phyloP scores from a whole-genome alignment of 2,888 invertebrate species.

The Cylindroiulus punctatus region DNA sequence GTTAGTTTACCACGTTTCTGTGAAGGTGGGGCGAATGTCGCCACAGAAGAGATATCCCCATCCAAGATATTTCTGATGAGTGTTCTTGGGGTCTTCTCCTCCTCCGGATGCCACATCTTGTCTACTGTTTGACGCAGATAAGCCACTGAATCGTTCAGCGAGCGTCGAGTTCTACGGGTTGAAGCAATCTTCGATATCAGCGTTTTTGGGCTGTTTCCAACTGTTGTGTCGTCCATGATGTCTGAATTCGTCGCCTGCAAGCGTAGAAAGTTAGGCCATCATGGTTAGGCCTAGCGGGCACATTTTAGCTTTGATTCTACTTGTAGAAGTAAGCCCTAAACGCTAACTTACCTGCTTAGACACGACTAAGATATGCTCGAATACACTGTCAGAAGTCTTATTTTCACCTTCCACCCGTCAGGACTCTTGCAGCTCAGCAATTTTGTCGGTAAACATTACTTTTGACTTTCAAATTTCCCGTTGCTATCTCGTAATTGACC shows the following conservation, averaged over 20 bases:
- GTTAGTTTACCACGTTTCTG: background rate
- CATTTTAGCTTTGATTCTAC: background rate
- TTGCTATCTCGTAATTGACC: too few relatives aligned
- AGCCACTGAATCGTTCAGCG: background rate
- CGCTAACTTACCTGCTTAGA: background rate
- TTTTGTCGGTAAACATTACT: too few relatives aligned
- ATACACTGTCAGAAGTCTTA: background rate
- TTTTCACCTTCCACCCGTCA: too few relatives aligned
- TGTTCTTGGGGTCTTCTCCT: background rate
- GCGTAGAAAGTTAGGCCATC: background rate
- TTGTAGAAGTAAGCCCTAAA: too few relatives aligned
- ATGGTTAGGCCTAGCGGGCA: constrained; percentile 9
- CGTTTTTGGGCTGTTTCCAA: background rate
- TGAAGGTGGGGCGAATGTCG: background rate
- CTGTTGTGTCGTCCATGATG: background rate
- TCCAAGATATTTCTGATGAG: background rate
- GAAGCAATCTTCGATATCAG: background rate
- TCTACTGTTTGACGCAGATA: background rate
- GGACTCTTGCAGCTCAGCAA: too few relatives aligned
- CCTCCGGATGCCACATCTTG: background rate
- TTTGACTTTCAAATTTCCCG: too few relatives aligned
- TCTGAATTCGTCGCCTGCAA: background rate
- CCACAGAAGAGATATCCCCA: background rate
- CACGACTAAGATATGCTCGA: background rate
- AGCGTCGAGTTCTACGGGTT: background rate